These are phyloP conservation scores for Orestias chungarensis DNA, from an alignment of 2,797 vertebrate species.

Conservation along the genomic window DNA sequence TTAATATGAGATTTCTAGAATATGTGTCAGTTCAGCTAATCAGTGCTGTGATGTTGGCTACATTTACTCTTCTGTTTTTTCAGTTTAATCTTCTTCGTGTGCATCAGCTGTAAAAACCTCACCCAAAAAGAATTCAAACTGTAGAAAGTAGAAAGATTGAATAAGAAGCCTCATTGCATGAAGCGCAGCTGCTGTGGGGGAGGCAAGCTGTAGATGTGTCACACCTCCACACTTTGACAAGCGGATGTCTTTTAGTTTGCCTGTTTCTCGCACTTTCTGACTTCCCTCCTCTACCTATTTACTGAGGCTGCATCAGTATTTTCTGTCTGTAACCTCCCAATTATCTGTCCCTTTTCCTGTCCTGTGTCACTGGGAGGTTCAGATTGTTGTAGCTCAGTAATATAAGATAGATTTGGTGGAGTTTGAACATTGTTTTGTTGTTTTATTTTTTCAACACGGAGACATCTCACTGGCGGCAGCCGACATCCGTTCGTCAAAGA, in stretches of 20 bases:
- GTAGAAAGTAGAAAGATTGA: not conserved
- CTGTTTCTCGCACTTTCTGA: slow-evolving; percentile 31
- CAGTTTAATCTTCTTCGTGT: not conserved
- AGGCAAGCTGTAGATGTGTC: slow-evolving; percentile 37
- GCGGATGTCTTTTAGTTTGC: slow-evolving; percentile 58
- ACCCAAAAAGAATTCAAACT: slow-evolving; percentile 6
- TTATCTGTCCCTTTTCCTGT: not conserved
- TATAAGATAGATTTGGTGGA: not conserved
- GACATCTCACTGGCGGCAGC: slow-evolving; percentile 30
- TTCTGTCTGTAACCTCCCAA: not conserved
- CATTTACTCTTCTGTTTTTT: not conserved
- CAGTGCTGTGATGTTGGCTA: not conserved
- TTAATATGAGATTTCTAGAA: not conserved
- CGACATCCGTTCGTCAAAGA: slow-evolving; percentile 47
- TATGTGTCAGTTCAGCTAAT: not conserved
- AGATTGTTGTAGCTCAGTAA: not conserved
- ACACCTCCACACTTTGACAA: slow-evolving; percentile 48
- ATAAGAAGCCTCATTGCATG: not conserved
- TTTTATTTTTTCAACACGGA: not conserved
- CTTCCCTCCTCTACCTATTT: slow-evolving; percentile 25
- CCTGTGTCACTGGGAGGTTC: accelerated
- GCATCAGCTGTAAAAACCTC: slow-evolving; percentile 1
- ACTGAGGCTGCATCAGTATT: not conserved
- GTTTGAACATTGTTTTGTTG: slow-evolving; percentile 6
- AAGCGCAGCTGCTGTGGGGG: slow-evolving; percentile 61